phyloP scores from a whole-genome alignment of 2,797 vertebrate genomes.

The Muscicapa striata region DNA sequence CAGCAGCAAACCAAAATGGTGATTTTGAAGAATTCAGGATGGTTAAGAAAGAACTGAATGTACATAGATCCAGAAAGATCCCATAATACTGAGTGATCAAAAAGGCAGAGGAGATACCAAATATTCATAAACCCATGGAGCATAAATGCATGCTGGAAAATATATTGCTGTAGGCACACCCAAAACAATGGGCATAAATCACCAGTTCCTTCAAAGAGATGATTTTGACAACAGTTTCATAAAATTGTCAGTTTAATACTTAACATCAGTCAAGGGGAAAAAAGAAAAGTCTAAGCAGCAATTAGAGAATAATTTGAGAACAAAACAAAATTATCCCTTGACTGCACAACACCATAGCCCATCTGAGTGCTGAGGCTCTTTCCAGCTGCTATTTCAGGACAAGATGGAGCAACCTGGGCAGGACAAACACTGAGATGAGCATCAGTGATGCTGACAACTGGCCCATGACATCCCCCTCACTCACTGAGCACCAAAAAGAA shows the following conservation, averaged over 20 bases:
- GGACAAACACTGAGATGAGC: not conserved
- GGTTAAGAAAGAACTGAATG: not conserved
- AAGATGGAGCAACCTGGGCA: not conserved
- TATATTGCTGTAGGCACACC: not conserved
- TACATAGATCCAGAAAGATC: not conserved
- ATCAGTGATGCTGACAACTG: fast-evolving
- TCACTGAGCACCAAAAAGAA: not conserved
- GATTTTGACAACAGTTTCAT: not conserved
- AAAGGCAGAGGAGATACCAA: not conserved
- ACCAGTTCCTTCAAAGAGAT: not conserved
- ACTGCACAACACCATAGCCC: fast-evolving
- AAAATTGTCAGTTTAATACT: not conserved
- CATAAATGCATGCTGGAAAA: not conserved
- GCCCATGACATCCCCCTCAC: not conserved
- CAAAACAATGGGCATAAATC: not conserved
- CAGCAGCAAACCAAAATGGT: not conserved
- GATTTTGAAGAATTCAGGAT: not conserved
- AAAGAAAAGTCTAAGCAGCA: not conserved
- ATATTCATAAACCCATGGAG: not conserved
- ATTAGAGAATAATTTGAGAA: not conserved
- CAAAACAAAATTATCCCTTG: not conserved
- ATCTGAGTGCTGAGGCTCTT: not conserved
- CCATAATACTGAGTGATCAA: not conserved
- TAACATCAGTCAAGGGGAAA: not conserved
- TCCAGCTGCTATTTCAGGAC: not conserved